Evolutionary conservation across 2,888 invertebrate genomes (phyloP).

Genomic region (Polydrusus tereticollis): DNA sequence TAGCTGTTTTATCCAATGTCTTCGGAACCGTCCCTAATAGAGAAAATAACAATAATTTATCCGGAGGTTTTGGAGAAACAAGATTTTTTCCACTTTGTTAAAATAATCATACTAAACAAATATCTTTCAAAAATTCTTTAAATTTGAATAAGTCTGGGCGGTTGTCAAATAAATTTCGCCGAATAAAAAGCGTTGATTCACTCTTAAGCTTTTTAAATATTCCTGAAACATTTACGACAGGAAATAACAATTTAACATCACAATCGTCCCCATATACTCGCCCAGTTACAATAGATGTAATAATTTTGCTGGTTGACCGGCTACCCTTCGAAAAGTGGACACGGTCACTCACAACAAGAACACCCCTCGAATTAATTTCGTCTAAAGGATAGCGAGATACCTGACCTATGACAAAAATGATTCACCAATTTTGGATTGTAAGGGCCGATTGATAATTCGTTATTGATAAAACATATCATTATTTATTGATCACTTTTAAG

Average conservation of each 20-base stretch:
- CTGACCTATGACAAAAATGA: constrained; percentile 30
- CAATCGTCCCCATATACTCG: constrained; percentile 11
- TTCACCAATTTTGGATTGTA: constrained; percentile 7
- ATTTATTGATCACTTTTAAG: no score
- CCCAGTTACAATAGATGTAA: constrained; percentile 8
- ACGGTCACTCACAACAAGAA: constrained; percentile 41
- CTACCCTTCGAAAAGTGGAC: constrained; percentile 33
- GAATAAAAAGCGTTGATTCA: background rate
- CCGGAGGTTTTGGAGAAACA: no score
- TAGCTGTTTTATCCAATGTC: no score
- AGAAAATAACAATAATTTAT: no score
- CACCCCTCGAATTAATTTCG: constrained; percentile 34
- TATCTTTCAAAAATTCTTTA: no score
- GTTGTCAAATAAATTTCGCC: no score
- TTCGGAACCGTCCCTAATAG: no score
- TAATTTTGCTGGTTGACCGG: constrained; percentile 33
- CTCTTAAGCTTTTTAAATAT: background rate
- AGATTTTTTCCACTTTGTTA: no score
- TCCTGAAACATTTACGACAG: constrained; percentile 24
- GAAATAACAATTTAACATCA: constrained; percentile 32
- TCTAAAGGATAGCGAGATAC: constrained; percentile 3
- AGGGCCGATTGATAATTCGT: constrained; percentile 2
- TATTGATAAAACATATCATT: constrained; percentile 24
- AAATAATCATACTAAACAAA: no score
- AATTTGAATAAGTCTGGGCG: no score